phyloP scores from a whole-genome alignment of 2,113 vertebrate species.

The Chrysochloris asiatica region DNA sequence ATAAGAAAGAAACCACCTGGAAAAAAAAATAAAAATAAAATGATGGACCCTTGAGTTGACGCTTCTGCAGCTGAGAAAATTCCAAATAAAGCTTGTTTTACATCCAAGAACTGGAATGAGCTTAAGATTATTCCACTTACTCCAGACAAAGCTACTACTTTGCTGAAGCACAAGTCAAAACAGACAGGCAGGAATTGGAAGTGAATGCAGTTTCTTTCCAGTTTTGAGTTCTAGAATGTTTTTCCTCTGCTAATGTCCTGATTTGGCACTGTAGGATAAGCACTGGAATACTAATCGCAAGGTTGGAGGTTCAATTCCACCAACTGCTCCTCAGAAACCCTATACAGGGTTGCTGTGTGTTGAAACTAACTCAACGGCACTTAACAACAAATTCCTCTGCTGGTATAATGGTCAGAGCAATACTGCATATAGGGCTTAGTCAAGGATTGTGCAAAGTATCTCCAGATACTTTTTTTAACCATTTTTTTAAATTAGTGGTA shows the following conservation, averaged over 20 bases:
- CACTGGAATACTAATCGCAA: no score
- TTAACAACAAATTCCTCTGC: background rate
- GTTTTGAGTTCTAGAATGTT: background rate
- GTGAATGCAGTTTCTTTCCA: background rate
- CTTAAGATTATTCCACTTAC: background rate
- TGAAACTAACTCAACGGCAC: no score
- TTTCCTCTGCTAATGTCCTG: background rate
- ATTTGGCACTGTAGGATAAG: no score
- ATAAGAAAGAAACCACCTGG: conserved; percentile 1
- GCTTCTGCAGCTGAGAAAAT: background rate
- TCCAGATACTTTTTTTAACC: background rate
- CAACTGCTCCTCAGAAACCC: no score
- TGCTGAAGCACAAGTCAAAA: background rate
- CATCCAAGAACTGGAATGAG: background rate
- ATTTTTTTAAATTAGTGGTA: background rate
- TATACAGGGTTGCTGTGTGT: no score
- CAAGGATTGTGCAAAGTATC: background rate
- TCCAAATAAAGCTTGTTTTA: background rate
- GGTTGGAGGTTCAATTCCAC: no score
- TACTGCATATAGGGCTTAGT: background rate
- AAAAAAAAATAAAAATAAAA: no score
- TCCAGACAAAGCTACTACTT: background rate
- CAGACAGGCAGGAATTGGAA: background rate
- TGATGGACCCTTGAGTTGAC: background rate
- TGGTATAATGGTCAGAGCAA: background rate